Evolutionary conservation across 2,888 invertebrate species (phyloP).

Genomic region (Pristionchus exspectatus): DNA sequence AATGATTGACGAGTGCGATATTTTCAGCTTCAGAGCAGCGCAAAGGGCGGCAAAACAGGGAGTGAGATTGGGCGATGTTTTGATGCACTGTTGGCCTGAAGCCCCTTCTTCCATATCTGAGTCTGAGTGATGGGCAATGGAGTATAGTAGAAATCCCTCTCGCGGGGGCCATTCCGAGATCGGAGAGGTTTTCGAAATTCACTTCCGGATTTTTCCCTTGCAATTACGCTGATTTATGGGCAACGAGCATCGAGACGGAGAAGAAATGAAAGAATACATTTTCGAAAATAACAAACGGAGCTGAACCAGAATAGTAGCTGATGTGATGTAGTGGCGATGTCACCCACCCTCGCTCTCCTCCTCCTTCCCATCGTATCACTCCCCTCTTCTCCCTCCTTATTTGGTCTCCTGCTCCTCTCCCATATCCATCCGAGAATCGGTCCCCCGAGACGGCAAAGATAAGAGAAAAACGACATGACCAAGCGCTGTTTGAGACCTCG

Average conservation of each 20-base stretch:
- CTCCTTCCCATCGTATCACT: not conserved
- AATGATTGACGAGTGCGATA: not conserved
- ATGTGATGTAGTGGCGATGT: not conserved
- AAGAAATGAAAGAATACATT: not conserved
- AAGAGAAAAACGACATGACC: slow-evolving; percentile 1
- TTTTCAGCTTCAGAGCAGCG: not conserved
- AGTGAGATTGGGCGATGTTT: not conserved
- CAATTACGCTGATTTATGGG: not conserved
- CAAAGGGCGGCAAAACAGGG: not conserved
- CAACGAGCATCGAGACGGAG: not conserved
- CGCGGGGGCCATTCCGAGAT: not conserved
- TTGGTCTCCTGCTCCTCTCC: not conserved
- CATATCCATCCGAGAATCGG: not conserved
- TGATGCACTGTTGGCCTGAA: not conserved
- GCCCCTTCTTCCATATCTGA: not conserved
- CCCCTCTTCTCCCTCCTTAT: not conserved
- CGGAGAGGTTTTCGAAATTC: not conserved
- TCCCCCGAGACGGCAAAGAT: not conserved
- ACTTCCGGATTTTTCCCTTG: not conserved
- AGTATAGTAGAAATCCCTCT: not conserved
- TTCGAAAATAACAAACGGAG: not conserved
- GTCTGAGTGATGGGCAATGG: not conserved
- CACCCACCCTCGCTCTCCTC: not conserved
- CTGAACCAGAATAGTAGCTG: not conserved
- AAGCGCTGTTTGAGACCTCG: not conserved